Evolutionary conservation across 1,140 invertebrate genomes (phyloP).

Genomic region (Prorops nasuta): DNA sequence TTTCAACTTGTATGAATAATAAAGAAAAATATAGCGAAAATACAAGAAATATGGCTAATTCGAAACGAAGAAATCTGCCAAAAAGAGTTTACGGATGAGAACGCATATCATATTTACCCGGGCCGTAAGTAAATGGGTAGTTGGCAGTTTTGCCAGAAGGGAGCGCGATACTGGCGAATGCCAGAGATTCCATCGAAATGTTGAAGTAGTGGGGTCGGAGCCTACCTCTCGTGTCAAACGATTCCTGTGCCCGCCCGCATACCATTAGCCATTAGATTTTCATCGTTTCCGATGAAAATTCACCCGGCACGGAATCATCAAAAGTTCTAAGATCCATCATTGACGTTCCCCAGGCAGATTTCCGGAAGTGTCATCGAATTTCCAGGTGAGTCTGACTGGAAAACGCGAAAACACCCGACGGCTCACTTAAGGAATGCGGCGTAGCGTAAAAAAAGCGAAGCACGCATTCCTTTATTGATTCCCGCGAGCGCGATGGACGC

Average conservation of each 20-base stretch:
- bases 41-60: too few relatives aligned
- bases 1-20: too few relatives aligned
- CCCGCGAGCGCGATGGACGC: slow-evolving; percentile 28
- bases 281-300: slow-evolving; percentile 47
- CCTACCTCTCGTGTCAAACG: slow-evolving; percentile 48
- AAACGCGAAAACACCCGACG: background rate
- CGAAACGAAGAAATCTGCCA: too few relatives aligned
- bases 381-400: slow-evolving; percentile 14
- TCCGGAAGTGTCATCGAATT: slow-evolving; percentile 17
- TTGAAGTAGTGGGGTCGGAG: slow-evolving; percentile 21
- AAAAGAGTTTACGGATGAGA: too few relatives aligned
- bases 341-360: slow-evolving; percentile 9
- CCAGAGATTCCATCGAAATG: slow-evolving; percentile 49
- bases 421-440: background rate
- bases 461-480: slow-evolving; percentile 55
- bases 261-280: slow-evolving; percentile 45
- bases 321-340: slow-evolving; percentile 10
- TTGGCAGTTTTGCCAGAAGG: slow-evolving; percentile 43
- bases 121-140: background rate
- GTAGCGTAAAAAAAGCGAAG: slow-evolving; percentile 9
- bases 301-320: slow-evolving; percentile 10
- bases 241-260: slow-evolving; percentile 45
- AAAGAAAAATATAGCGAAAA: too few relatives aligned
- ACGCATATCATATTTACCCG: background rate
- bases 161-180: slow-evolving; percentile 32